Percentiles rank a stretch among this genome's conserved stretches.
These are phyloP conservation scores for Rhynchotus rufescens DNA, from an alignment of 2,797 vertebrate species.

Conservation along the genomic window DNA sequence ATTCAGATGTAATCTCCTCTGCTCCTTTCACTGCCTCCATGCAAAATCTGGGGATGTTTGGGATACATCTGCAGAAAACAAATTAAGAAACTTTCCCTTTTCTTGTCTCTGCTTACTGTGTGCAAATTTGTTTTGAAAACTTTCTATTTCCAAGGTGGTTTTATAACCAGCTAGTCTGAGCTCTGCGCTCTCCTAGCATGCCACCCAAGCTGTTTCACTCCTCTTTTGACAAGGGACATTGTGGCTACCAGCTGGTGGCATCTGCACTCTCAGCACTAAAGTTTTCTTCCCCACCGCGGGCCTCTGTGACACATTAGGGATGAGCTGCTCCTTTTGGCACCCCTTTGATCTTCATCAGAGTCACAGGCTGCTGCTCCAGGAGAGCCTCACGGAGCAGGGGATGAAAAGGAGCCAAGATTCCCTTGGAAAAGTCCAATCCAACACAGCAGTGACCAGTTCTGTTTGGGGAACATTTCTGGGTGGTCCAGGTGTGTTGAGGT, in stretches of 20 bases:
- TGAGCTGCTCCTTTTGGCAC: not conserved
- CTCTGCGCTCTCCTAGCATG: not conserved
- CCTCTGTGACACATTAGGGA: not conserved
- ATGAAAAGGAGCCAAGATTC: constrained; percentile 1
- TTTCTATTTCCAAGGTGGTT: not conserved
- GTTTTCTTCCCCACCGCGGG: not conserved
- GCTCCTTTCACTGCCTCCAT: not conserved
- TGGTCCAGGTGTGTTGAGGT: constrained; percentile 27
- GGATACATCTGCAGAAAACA: not conserved
- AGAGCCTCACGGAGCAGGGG: not conserved
- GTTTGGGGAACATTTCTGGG: constrained; percentile 2
- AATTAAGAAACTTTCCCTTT: not conserved
- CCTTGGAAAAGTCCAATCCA: constrained; percentile 7
- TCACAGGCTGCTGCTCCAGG: not conserved
- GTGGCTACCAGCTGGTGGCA: not conserved
- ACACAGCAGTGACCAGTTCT: not conserved
- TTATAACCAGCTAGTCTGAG: not conserved
- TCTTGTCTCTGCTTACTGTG: not conserved
- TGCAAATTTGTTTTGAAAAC: not conserved
- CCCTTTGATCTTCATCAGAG: not conserved
- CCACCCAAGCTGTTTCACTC: not conserved
- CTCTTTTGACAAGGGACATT: not conserved
- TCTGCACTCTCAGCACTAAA: not conserved
- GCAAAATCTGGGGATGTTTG: not conserved
- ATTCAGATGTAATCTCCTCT: not conserved